phyloP scores from a whole-genome alignment of 2,888 invertebrate genomes.

The Platerodrilus igneus region DNA sequence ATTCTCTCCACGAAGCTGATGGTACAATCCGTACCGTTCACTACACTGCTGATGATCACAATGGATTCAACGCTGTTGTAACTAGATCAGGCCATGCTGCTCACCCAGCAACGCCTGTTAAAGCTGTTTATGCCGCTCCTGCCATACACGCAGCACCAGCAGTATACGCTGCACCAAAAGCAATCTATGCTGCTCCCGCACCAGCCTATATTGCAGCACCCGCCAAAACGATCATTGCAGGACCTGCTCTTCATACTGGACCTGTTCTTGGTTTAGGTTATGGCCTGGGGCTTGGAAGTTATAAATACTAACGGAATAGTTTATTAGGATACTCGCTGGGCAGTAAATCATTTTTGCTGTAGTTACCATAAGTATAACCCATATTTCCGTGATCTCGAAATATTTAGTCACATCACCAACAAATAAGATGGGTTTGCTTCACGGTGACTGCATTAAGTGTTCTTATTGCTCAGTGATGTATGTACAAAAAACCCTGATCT shows the following conservation, averaged over 20 bases:
- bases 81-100: slow-evolving; percentile 54
- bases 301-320: no score
- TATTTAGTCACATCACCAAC: no score
- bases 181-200: slow-evolving; percentile 25
- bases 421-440: no score
- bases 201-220: slow-evolving; percentile 8
- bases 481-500: no score
- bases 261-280: slow-evolving; percentile 11
- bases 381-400: no score
- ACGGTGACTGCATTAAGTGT: no score
- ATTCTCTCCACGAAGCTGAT: slow-evolving; percentile 55
- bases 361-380: no score
- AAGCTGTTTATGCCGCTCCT: slow-evolving; percentile 26
- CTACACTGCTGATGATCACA: slow-evolving; percentile 56
- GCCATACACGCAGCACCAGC: slow-evolving; percentile 11
- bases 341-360: no score
- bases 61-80: slow-evolving; percentile 49
- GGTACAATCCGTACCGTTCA: slow-evolving; percentile 55
- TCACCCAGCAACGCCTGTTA: slow-evolving; percentile 47
- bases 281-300: slow-evolving; percentile 18
- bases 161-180: slow-evolving; percentile 14
- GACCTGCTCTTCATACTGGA: slow-evolving; percentile 2
- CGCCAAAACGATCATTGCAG: slow-evolving; percentile 1
- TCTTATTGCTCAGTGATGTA: no score
- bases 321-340: no score